These are phyloP conservation scores for Lagorchestes hirsutus DNA, from an alignment of 2,797 vertebrate species.

Conservation along the genomic window DNA sequence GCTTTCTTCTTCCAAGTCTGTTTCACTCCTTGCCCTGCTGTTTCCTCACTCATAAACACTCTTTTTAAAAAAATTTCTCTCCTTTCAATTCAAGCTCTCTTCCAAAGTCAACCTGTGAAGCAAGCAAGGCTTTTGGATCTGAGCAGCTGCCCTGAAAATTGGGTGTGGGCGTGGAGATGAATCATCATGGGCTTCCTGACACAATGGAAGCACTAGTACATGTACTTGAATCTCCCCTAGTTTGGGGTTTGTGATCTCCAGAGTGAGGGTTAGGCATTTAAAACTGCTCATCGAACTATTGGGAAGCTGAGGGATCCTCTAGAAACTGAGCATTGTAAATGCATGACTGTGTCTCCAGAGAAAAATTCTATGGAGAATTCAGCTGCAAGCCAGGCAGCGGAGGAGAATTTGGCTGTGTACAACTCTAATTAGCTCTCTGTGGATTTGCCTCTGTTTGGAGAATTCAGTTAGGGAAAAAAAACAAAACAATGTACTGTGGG, in stretches of 20 bases:
- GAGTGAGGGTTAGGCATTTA: background rate
- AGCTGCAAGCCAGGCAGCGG: background rate
- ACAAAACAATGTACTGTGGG: background rate
- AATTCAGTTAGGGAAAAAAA: background rate
- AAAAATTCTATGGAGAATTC: background rate
- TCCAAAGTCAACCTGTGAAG: background rate
- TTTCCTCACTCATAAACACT: background rate
- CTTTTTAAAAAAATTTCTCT: background rate
- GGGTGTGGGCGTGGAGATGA: background rate
- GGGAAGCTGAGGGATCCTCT: background rate
- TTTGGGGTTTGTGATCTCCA: background rate
- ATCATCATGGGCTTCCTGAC: background rate
- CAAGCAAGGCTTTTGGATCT: background rate
- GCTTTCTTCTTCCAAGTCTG: background rate
- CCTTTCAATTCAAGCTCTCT: background rate
- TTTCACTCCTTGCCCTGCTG: background rate
- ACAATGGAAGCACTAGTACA: background rate
- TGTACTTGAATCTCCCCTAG: background rate
- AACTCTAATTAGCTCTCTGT: background rate
- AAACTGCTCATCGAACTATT: background rate
- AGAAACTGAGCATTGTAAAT: background rate
- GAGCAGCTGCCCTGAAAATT: background rate
- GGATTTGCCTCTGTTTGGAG: background rate
- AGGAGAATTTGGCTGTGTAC: background rate
- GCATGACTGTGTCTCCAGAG: background rate